phyloP scores from a whole-genome alignment of 2,888 invertebrate species.

The Lithodes maja region DNA sequence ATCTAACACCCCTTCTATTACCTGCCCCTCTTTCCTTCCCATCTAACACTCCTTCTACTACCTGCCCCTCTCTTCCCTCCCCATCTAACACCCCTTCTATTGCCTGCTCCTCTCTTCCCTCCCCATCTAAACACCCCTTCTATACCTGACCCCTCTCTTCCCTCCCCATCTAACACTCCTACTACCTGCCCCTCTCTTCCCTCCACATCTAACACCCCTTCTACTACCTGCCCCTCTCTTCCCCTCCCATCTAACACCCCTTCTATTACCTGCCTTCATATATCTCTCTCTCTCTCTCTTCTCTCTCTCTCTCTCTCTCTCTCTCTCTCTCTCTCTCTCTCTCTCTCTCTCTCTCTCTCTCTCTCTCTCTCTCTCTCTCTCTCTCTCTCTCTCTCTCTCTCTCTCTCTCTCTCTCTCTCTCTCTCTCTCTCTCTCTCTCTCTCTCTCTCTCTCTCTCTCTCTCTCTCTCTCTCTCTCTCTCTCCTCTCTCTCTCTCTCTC shows the following conservation, averaged over 20 bases:
- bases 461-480: background rate
- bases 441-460: background rate
- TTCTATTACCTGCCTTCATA: too few species aligned
- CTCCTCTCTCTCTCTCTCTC: background rate
- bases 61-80: background rate
- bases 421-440: background rate
- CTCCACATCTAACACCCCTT: too few species aligned
- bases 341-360: background rate
- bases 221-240: background rate
- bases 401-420: background rate
- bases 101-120: background rate
- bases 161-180: too few species aligned
- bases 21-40: background rate
- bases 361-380: background rate
- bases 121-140: background rate
- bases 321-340: background rate
- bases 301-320: background rate
- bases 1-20: background rate
- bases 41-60: background rate
- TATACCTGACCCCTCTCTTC: too few species aligned
- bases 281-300: background rate
- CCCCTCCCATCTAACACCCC: background rate
- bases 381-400: constrained; percentile 5
- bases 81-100: too few species aligned
- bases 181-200: background rate